phyloP scores from a whole-genome alignment of 1,140 invertebrate genomes.

The Xylocopa sonorina region DNA sequence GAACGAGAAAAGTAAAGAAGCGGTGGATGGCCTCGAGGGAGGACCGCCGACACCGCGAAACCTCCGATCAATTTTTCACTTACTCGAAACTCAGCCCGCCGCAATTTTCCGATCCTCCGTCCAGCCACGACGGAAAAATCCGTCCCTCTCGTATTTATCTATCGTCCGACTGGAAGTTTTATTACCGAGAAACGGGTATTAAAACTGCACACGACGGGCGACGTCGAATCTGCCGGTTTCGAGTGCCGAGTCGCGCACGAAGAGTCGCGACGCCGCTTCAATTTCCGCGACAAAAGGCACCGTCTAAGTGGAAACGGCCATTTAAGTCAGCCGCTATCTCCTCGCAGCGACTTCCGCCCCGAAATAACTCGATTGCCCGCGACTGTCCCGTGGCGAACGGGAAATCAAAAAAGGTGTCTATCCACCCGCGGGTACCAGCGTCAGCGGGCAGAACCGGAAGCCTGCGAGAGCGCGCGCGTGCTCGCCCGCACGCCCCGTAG shows the following conservation, averaged over 20 bases:
- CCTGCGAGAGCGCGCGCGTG: no score
- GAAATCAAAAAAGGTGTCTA: conserved; percentile 15
- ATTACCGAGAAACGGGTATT: no score
- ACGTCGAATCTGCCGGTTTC: no score
- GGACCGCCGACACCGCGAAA: conserved; percentile 49
- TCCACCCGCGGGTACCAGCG: neutral
- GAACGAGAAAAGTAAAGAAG: conserved; percentile 5
- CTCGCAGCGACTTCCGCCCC: neutral
- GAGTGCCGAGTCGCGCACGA: no score
- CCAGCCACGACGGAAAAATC: conserved; percentile 37
- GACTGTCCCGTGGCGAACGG: conserved; percentile 25
- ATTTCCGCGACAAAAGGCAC: no score
- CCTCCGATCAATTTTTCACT: conserved; percentile 71
- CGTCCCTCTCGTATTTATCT: neutral
- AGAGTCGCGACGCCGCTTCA: no score
- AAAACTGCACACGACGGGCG: no score
- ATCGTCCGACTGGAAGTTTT: neutral
- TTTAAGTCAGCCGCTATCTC: neutral
- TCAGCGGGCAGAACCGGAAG: no score
- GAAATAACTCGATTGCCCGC: conserved; percentile 35
- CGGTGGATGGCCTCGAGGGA: conserved; percentile 46
- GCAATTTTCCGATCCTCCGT: conserved; percentile 55
- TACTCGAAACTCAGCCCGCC: conserved; percentile 45
- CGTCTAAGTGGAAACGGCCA: no score
- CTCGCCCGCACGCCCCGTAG: no score